Base-by-base conservation (phyloP, 2,888 invertebrate genomes). In the Epinotia nisella region DNA sequence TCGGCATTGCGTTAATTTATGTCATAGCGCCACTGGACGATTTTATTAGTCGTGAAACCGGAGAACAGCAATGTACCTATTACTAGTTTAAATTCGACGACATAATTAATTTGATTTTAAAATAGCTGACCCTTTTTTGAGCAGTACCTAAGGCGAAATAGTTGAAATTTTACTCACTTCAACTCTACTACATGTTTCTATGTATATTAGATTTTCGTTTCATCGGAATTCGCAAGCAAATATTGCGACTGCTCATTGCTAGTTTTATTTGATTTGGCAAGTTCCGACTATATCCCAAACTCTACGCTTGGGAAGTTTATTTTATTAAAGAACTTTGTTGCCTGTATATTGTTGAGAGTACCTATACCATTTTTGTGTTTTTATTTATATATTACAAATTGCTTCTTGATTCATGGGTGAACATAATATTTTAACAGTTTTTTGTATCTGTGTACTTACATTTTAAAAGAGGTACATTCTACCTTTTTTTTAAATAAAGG, bases 91-190 rank as follows among this genome's bases (percentile, higher is more conserved):
- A 29, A 17, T 17, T 53, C 55, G 15, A 51, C 59, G 35, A 75
- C 68, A 68, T 70, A 65, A 58, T 74, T 73, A 49, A 45, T 59
- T 71, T 69, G 29, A 66, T 45, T 66, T 45, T 39, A 65, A 75
- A 75, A 75, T 70, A 61, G 35, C 58, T 67, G 35, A 5, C 55
- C 29, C 13, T 21, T 45, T 58, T 67, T 67, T 29, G 58, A 9
- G 15, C n/a, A n/a, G n/a, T n/a, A n/a, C n/a, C 3, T 59, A 64
- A 49, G 59, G 39, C 29, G 62, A 62, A 39, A 69, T 73, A 13
- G 45, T 59, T 62, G 41, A 62, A 49, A 72, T 69, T 56, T 68
- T 62, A 64, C 56, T 19, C 55, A 62, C 35, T 64, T n/a, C n/a
- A n/a, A 51, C 29, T 66, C 11, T 24, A 21, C 55, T 7, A 17